These are phyloP conservation scores for Forbesichthys papilliferus DNA, from an alignment of 2,113 vertebrate genomes.

Conservation along the genomic window DNA sequence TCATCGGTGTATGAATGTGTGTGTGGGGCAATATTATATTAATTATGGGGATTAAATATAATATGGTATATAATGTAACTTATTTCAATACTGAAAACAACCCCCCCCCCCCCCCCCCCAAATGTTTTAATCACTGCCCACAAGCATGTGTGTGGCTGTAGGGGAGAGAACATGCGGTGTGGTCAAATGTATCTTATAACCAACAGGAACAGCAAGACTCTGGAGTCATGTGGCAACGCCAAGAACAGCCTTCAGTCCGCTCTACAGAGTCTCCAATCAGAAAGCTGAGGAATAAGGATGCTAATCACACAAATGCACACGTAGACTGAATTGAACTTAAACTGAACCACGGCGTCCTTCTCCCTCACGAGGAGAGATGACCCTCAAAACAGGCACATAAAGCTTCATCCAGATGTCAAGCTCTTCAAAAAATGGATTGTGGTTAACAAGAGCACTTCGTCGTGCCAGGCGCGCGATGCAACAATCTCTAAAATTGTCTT, in stretches of 20 bases:
- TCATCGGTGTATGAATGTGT: too few species aligned
- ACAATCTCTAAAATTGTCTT: background rate
- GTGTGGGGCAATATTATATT: too few species aligned
- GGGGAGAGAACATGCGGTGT: too few species aligned
- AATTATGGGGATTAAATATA: too few species aligned
- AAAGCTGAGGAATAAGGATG: slow-evolving; percentile 57
- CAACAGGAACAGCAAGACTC: slow-evolving; percentile 81
- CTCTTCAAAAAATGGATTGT: slow-evolving; percentile 8
- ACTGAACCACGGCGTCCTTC: background rate
- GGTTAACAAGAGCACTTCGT: background rate
- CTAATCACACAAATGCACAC: slow-evolving; percentile 3
- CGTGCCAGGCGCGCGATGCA: background rate
- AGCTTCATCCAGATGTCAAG: background rate
- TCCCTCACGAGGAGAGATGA: slow-evolving; percentile 8
- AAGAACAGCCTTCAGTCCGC: slow-evolving; percentile 85
- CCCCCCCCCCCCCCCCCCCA: too few species aligned
- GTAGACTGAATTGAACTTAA: slow-evolving; percentile 15
- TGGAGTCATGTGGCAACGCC: slow-evolving; percentile 84
- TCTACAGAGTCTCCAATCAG: slow-evolving; percentile 62
- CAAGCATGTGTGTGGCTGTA: too few species aligned
- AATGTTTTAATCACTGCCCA: too few species aligned
- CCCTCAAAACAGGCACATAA: background rate
- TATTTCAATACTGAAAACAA: too few species aligned
- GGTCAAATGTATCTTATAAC: slow-evolving; percentile 27
- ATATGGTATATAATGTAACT: too few species aligned